phyloP scores from a whole-genome alignment of 2,113 vertebrate species.

The Chloroceryle aenea region DNA sequence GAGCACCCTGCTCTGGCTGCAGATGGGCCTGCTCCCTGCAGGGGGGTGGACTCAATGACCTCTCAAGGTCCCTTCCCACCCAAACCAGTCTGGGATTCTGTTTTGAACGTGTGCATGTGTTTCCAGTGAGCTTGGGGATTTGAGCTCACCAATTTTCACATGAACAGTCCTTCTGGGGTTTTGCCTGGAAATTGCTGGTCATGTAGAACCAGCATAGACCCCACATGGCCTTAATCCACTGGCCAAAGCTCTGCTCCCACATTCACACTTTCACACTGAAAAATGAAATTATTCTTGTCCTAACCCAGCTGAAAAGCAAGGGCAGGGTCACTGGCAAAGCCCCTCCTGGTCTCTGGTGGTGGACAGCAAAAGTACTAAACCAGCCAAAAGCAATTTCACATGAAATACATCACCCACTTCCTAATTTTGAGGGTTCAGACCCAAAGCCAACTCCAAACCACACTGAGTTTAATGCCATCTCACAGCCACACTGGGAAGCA shows the following conservation, averaged over 20 bases:
- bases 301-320: background rate
- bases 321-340: background rate
- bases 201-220: background rate
- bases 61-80: no score
- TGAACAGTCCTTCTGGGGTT: background rate
- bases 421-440: background rate
- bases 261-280: background rate
- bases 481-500: background rate
- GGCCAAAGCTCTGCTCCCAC: background rate
- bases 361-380: fast-evolving
- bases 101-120: background rate
- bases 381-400: background rate
- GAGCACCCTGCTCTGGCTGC: no score
- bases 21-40: no score
- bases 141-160: background rate
- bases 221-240: background rate
- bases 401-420: background rate
- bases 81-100: no score
- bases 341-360: background rate
- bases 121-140: background rate
- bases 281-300: background rate
- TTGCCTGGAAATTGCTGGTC: background rate
- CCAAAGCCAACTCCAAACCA: background rate
- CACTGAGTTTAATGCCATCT: background rate
- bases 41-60: no score